A percentile compares a stretch with the other conserved stretches of the same genome.
These are phyloP conservation scores for Myrmophylax atrothorax DNA, from an alignment of 2,113 vertebrate genomes.

Conservation along the genomic window DNA sequence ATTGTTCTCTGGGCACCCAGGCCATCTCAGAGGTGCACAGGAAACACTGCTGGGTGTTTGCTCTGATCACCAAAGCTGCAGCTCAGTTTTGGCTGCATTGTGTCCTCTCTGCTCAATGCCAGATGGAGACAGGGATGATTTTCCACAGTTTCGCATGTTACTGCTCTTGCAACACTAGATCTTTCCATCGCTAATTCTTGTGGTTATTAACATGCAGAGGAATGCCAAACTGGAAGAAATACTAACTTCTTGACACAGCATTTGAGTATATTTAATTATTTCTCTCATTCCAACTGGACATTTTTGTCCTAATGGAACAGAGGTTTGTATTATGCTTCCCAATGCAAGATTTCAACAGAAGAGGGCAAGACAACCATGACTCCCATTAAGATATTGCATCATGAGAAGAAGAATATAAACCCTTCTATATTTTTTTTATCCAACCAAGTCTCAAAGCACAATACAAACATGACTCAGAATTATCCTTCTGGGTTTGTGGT, in stretches of 20 bases:
- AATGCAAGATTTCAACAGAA: slow-evolving; percentile 33
- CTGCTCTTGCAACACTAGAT: slow-evolving; percentile 49
- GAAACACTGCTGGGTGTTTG: background rate
- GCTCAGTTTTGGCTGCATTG: background rate
- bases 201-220: slow-evolving; percentile 41
- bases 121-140: slow-evolving; percentile 1
- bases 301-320: background rate
- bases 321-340: background rate
- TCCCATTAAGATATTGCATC: background rate
- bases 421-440: background rate
- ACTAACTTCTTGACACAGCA: slow-evolving; percentile 10
- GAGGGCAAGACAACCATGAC: background rate
- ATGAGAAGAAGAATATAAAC: background rate
- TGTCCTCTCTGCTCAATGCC: background rate
- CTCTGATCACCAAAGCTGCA: background rate
- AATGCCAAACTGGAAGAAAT: slow-evolving; percentile 5
- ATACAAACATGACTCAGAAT: background rate
- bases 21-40: background rate
- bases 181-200: slow-evolving; percentile 55
- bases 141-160: slow-evolving; percentile 3
- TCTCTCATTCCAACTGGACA: background rate
- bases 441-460: background rate
- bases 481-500: background rate
- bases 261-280: background rate
- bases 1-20: background rate